phyloP scores from a whole-genome alignment of 64 coral and sea anemone genomes.

The Montipora foliosa region DNA sequence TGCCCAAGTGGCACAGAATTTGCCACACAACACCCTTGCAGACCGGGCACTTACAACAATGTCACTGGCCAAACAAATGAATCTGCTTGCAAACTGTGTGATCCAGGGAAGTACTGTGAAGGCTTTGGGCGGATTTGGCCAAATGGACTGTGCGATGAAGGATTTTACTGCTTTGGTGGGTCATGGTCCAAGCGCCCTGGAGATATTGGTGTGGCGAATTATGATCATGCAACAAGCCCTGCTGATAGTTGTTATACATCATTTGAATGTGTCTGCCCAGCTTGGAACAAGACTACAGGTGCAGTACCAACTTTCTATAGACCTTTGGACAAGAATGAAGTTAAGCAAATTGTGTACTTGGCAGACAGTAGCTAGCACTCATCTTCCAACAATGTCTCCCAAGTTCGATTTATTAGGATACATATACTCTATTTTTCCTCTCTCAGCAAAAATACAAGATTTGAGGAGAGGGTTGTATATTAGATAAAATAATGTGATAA shows the following conservation, averaged over 20 bases:
- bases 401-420: too few species aligned
- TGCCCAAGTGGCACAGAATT: slow-evolving; percentile 89
- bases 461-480: too few species aligned
- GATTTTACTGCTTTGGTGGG: slow-evolving; percentile 94
- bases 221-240: slow-evolving; percentile 78
- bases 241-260: slow-evolving; percentile 82
- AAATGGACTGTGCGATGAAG: slow-evolving; percentile 88
- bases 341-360: too few species aligned
- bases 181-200: slow-evolving; percentile 86
- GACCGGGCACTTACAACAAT: slow-evolving; percentile 95
- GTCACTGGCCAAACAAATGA: slow-evolving; percentile 74
- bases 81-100: slow-evolving; percentile 78
- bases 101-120: slow-evolving; percentile 89
- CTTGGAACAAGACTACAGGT: slow-evolving; percentile 98
- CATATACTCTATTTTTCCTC: too few species aligned
- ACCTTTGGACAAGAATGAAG: too few species aligned
- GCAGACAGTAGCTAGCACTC: too few species aligned
- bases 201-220: slow-evolving; percentile 82
- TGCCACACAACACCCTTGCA: slow-evolving; percentile 85
- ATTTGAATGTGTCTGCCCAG: slow-evolving; percentile 96
- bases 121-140: slow-evolving; percentile 70
- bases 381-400: too few species aligned
- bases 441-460: too few species aligned
- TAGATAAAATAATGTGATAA: too few species aligned
- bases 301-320: background rate